Conservation (phyloP, 53 echinoderm and acorn worm species). For the Glandiceps talaboti region DNA sequence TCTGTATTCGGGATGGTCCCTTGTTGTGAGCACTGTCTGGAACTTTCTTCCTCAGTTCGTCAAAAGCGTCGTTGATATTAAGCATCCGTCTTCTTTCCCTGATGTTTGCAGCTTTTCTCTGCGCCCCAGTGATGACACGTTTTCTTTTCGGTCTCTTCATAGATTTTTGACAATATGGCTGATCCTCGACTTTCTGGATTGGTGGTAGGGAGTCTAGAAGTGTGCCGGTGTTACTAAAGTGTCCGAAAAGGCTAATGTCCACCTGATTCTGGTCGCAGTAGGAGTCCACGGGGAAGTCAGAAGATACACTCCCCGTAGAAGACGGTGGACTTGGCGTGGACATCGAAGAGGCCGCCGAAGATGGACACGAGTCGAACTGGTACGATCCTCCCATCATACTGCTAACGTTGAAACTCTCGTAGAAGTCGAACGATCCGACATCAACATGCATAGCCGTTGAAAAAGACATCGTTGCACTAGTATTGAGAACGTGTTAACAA, state of each 20-base stretch:
- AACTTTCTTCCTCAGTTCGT: neutral
- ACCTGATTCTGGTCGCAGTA: neutral
- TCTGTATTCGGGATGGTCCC: slow-evolving; percentile 2
- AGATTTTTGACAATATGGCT: neutral
- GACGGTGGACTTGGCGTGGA: no score
- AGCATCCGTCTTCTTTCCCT: slow-evolving; percentile 10
- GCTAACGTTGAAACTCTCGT: neutral
- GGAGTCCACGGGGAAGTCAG: no score
- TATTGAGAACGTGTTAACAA: no score
- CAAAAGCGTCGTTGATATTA: slow-evolving; percentile 6
- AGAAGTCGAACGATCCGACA: neutral
- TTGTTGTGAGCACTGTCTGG: neutral
- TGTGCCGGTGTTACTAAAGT: neutral
- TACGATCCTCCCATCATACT: neutral
- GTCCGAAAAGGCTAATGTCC: neutral
- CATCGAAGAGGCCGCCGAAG: no score
- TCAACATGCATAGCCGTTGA: neutral
- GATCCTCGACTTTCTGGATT: neutral
- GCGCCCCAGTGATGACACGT: neutral
- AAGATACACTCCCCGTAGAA: no score
- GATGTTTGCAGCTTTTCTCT: slow-evolving; percentile 3
- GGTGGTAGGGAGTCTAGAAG: neutral
- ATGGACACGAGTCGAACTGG: no score
- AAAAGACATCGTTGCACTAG: neutral
- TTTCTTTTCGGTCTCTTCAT: neutral